Evolutionary conservation across 2,797 vertebrate species (phyloP), one percentile per base, ranked within the genome.

Genomic region (Phataginus tetradactyla): DNA sequence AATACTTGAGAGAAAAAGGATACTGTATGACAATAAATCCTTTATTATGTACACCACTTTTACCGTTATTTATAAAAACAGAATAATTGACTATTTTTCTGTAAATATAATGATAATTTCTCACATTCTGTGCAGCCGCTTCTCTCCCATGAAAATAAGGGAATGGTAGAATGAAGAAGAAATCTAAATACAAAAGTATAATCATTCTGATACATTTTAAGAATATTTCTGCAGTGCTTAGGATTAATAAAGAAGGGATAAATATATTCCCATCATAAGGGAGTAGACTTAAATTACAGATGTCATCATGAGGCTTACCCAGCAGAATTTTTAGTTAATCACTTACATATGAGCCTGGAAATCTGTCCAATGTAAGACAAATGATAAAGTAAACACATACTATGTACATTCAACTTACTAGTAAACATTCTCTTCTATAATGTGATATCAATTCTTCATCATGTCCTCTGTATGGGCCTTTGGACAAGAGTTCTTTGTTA

Each of bases 401-500:
- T 74, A 25, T 23, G n/a, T 32, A 13, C 18, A 66, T 88, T 95
- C 81, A 86, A 99, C 99, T 99, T 99, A 99, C 99, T 98, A 99
- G 99, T 98, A 99, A 99, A 98, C 99, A 99, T 98, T 99, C 99
- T 96, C 99, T 99, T 94, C 99, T 99, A 98, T 99, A 99, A 98
- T 99, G 98, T 57, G 99, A 99, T 29, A 99, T 98, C 66, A 99
- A 97, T 94, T 99, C 99, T 92, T 99, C 99, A 10, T 99, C 98
- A 3, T 99, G 99, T 55, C 99, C 99, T 98, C 99, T 98, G 98
- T 99, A 99, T 0, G 98, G 99, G 64, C 99, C 99, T 98, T 99
- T 99, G 18, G 98, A 98, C 97, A 99, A 96, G 77, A 99, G 99
- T 98, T 99, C 99, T 98, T 99, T 99, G 98, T 99, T 99, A 98